phyloP scores from a whole-genome alignment of 2,797 vertebrate species.

The Sebastolobus altivelis region DNA sequence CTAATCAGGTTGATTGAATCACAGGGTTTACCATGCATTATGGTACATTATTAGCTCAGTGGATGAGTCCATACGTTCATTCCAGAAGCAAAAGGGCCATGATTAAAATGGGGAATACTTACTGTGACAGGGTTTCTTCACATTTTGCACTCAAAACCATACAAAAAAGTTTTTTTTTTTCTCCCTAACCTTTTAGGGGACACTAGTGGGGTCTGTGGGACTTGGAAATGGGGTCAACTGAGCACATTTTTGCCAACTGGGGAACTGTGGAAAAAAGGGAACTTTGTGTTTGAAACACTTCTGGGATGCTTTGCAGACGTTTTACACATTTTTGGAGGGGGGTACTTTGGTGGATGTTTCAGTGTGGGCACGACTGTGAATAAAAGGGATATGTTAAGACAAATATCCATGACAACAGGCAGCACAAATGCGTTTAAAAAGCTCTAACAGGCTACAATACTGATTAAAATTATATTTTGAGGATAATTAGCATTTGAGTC shows the following conservation, averaged over 20 bases:
- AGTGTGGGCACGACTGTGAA: conserved; percentile 68
- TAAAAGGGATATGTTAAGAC: conserved; percentile 58
- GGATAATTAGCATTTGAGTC: no score
- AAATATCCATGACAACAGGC: conserved; percentile 22
- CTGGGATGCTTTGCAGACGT: conserved; percentile 88
- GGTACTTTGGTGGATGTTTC: conserved; percentile 72
- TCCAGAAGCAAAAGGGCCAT: conserved; percentile 64
- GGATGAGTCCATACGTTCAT: conserved; percentile 36
- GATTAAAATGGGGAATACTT: conserved; percentile 81
- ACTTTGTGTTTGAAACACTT: conserved; percentile 82
- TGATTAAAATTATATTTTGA: background rate
- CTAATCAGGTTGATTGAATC: conserved; percentile 11
- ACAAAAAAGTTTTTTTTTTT: conserved; percentile 15
- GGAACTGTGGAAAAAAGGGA: conserved; percentile 59
- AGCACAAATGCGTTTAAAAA: background rate
- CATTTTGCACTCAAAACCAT: conserved; percentile 76
- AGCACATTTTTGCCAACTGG: conserved; percentile 63
- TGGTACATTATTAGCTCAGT: conserved; percentile 53
- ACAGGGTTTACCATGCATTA: conserved; percentile 67
- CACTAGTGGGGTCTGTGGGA: conserved; percentile 56
- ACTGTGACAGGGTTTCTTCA: conserved; percentile 82
- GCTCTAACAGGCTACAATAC: background rate
- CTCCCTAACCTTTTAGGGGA: conserved; percentile 57
- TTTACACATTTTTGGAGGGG: conserved; percentile 66
- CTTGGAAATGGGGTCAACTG: conserved; percentile 53